Percentiles rank a stretch among this genome's conserved stretches.
phyloP scores from a whole-genome alignment of 2,797 vertebrate species.

The Sandelia bainsii region DNA sequence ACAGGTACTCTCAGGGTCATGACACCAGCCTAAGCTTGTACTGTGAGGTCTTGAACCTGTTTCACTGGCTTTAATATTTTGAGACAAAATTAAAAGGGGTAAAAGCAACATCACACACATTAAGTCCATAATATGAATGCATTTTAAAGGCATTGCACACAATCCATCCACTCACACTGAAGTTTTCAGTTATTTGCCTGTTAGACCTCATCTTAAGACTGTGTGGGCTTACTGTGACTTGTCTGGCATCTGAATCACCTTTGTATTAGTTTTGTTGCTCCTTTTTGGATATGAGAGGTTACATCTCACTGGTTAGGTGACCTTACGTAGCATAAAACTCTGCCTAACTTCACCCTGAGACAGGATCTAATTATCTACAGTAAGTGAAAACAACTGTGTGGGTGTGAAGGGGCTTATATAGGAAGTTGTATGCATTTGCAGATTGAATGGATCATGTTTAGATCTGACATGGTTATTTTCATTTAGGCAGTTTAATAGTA shows the following conservation, averaged over 20 bases:
- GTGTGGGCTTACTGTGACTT: not conserved
- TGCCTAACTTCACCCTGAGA: not conserved
- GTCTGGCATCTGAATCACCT: constrained; percentile 14
- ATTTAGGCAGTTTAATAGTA: no score
- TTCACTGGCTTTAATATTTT: not conserved
- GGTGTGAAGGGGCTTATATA: no score
- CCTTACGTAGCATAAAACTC: not conserved
- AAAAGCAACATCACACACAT: not conserved
- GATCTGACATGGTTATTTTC: not conserved
- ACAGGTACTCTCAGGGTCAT: not conserved
- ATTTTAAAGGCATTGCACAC: not conserved
- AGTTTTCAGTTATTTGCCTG: not conserved
- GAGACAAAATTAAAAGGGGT: not conserved
- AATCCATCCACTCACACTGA: not conserved
- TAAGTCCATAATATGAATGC: not conserved
- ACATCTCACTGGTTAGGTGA: not conserved
- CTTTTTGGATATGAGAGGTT: not conserved
- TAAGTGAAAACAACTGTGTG: not conserved
- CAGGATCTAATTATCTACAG: not conserved
- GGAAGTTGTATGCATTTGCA: not conserved
- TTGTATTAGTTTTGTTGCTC: not conserved
- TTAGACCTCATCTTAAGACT: constrained; percentile 9
- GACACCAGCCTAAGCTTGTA: not conserved
- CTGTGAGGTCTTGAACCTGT: not conserved
- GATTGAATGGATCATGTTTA: not conserved